Conservation (phyloP, 2,113 vertebrate species). For the Bombycilla garrulus region DNA sequence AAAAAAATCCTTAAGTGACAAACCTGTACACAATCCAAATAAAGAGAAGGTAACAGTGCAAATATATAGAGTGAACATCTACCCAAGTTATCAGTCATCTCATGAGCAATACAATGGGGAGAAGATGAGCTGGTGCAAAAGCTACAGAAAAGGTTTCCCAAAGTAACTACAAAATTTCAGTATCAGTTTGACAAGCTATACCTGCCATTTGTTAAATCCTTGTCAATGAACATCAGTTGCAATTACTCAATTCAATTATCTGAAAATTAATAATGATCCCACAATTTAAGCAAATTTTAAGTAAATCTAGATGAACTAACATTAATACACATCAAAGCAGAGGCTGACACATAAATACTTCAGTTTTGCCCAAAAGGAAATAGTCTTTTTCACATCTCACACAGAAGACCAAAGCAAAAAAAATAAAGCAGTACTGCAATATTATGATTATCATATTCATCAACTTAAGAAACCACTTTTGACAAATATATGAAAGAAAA, state of each 20-base stretch:
- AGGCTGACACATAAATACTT: background rate
- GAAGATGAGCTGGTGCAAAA: background rate
- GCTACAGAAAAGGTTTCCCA: background rate
- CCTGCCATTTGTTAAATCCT: background rate
- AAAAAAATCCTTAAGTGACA: background rate
- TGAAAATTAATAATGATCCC: background rate
- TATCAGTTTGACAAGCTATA: background rate
- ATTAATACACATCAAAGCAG: background rate
- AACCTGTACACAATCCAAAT: background rate
- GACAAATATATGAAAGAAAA: background rate
- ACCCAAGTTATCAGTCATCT: background rate
- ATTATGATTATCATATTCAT: background rate
- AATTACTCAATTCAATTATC: background rate
- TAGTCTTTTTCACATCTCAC: background rate
- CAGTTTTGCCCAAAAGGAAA: background rate
- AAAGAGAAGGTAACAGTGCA: background rate
- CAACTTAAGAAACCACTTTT: background rate
- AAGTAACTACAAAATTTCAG: background rate
- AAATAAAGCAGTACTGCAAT: background rate
- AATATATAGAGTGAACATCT: background rate
- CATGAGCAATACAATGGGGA: background rate
- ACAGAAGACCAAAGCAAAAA: background rate
- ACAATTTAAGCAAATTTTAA: background rate
- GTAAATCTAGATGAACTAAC: background rate
- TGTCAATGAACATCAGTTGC: background rate